Base-by-base conservation (phyloP, 2,113 vertebrate species). In the Ctenomys sociabilis region DNA sequence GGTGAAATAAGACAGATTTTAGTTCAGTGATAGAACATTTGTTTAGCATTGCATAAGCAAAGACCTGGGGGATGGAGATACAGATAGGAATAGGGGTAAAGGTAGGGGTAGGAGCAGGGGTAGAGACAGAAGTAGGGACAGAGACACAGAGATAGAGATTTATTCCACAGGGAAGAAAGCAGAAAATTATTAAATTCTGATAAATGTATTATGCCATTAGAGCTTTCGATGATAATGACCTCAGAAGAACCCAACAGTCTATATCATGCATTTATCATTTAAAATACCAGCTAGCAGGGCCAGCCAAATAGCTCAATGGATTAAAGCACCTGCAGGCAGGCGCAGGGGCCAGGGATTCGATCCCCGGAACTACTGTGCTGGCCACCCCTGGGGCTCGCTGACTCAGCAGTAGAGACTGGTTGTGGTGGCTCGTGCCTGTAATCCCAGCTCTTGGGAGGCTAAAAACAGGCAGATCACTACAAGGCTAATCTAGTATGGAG, bases 181-280 rank as follows among this genome's bases (percentile, higher is more conserved):
- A 95, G 64, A 40, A 93, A 95, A 88, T 75, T 10, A 52, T n/a
- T 80, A 77, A 57, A 73, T 88, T 63, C 72, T 30, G 2, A 28
- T 22, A 84, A 88, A 87, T n/a, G 28, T 26, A 59, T 26, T 90
- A 64, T 35, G 78, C 52, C 57, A 28, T 12, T 59, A 85, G 12
- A 68, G 1, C 21, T 85, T 82, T 84, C 19, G 91, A 75, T 72
- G 92, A 68, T 93, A 70, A 37, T 85, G 52, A 52, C 54, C 12
- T 68, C 68, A 90, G 45, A 88, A 92, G 82, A 92, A 73, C 57
- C 52, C 94, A 95, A 64, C 26, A 82, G 43, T 85, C 73, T 77
- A 11, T 75, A 19, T 40, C n/a, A 90, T 35, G 37, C 14, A 40
- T 35, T 70, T 10, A 66, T 91, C 49, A 52, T 68, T 85, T 83